Base-by-base conservation (phyloP, 2,113 vertebrate genomes). In the Numida meleagris region DNA sequence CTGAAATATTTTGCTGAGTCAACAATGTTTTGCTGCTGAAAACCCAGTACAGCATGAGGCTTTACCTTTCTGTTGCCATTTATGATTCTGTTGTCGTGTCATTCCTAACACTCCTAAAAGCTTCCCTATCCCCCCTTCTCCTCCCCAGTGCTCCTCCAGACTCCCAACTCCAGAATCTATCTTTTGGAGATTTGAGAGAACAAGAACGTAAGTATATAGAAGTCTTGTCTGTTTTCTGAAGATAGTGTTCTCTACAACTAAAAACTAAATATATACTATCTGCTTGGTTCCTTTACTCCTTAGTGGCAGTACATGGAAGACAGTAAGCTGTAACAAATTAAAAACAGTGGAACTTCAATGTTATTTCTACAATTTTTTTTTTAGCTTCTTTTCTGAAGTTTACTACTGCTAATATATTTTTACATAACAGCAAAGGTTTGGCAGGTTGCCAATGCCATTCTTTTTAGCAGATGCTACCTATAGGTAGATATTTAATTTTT, bases 41-140 rank as follows among this genome's bases (percentile, higher is more conserved):
- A 79, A 18, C 9, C 9, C 34, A 38, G 31, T 7, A 34, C 66
- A 43, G 10, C 1, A 5, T 12, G 33, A 89, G 19, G 16, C 23
- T 25, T 82, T 51, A 24, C n/a, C 14, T 79, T 90, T 76, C 2
- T 61, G 10, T 48, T 67, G 29, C 14, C 51, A 18, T 61, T 92
- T 48, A 34, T 0, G 1, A 13, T 18, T 50, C 10, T 10, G 6
- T 2, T 8, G 4, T 66, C 25, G 5, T 4, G 19, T 55, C 21
- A 20, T 45, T 73, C 15, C 27, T 67, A 83, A 53, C 2, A 1
- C 29, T 43, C 14, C 8, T 7, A 42, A 55, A 33, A 57, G 18
- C 63, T 86, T 34, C 34, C 33, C 12, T 65, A 12, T 76, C 23
- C 18, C 18, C 18, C 43, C 25, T 10, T 24, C 4, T 12, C 9